Percentiles rank a stretch among this genome's conserved stretches.
phyloP scores from a whole-genome alignment of 2,888 invertebrate genomes.

The Oscheius sp. region DNA sequence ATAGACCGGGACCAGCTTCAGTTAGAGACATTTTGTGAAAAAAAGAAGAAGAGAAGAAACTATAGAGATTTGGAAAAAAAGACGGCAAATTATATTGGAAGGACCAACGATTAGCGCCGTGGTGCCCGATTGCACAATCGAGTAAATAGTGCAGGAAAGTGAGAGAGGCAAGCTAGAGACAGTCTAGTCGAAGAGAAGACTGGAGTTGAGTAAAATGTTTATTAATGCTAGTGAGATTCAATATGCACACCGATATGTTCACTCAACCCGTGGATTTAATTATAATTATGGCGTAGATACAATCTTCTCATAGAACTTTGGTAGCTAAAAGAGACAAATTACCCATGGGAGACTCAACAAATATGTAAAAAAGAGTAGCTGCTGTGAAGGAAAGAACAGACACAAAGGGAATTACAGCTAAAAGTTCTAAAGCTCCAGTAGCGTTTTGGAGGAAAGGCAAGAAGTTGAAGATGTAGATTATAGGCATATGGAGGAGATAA shows the following conservation, averaged over 20 bases:
- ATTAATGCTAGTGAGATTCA: no score
- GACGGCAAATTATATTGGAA: neutral
- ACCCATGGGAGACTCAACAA: slow-evolving; percentile 62
- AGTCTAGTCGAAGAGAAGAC: no score
- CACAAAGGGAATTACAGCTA: slow-evolving; percentile 61
- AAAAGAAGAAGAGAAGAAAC: neutral
- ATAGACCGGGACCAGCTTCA: neutral
- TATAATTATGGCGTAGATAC: neutral
- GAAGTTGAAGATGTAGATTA: slow-evolving; percentile 65
- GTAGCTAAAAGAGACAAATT: slow-evolving; percentile 21
- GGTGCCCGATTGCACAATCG: slow-evolving; percentile 17
- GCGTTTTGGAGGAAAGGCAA: slow-evolving; percentile 60
- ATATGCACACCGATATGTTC: no score
- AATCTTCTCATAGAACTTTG: neutral
- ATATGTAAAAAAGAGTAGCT: slow-evolving; percentile 62
- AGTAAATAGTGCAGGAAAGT: neutral
- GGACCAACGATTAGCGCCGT: neutral
- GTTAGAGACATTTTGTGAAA: slow-evolving; percentile 9
- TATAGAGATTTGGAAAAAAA: no score
- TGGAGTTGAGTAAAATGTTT: no score
- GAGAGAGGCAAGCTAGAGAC: no score
- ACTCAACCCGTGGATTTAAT: neutral
- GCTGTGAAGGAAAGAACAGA: slow-evolving; percentile 54
- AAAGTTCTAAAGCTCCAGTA: slow-evolving; percentile 54
- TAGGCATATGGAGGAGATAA: slow-evolving; percentile 68